These are phyloP conservation scores for Aplysia californica DNA, from an alignment of 1,140 invertebrate species.

Conservation along the genomic window DNA sequence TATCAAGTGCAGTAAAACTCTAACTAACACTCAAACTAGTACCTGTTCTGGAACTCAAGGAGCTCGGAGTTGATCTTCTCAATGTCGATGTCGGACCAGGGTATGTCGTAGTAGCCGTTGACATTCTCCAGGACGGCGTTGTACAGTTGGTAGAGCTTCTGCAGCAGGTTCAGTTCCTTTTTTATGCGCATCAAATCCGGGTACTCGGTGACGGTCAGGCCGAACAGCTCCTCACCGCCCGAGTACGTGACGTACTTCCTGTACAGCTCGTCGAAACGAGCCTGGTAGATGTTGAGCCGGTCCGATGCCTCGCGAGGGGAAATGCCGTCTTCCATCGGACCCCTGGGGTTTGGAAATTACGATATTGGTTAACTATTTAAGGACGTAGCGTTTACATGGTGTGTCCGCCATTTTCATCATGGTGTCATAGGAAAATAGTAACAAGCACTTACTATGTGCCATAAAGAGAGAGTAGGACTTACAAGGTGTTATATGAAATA, in stretches of 20 bases:
- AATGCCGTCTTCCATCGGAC: conserved; percentile 93
- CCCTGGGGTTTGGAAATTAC: conserved; percentile 71
- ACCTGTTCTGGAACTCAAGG: conserved; percentile 97
- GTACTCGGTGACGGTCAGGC: conserved; percentile 89
- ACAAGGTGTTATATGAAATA: too few relatives aligned
- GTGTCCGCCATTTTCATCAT: too few relatives aligned
- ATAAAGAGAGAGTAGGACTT: too few relatives aligned
- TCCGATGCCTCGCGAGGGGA: conserved; percentile 93
- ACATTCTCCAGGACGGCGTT: conserved; percentile 97
- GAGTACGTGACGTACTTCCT: conserved; percentile 92
- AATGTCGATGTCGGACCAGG: conserved; percentile 94
- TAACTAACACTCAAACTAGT: too few relatives aligned
- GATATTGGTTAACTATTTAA: neutral
- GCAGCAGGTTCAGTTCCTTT: conserved; percentile 93
- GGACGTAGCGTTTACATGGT: neutral
- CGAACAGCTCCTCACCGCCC: conserved; percentile 95
- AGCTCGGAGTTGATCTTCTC: conserved; percentile 97
- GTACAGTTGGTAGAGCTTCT: conserved; percentile 96
- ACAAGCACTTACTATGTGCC: too few relatives aligned
- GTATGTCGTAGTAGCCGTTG: conserved; percentile 95
- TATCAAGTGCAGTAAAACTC: too few relatives aligned
- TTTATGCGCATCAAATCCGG: conserved; percentile 90
- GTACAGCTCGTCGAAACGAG: conserved; percentile 96
- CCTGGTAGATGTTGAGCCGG: conserved; percentile 89
- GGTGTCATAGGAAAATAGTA: too few relatives aligned